Conservation (phyloP, 2,113 vertebrate species). For the Morone chrysops region DNA sequence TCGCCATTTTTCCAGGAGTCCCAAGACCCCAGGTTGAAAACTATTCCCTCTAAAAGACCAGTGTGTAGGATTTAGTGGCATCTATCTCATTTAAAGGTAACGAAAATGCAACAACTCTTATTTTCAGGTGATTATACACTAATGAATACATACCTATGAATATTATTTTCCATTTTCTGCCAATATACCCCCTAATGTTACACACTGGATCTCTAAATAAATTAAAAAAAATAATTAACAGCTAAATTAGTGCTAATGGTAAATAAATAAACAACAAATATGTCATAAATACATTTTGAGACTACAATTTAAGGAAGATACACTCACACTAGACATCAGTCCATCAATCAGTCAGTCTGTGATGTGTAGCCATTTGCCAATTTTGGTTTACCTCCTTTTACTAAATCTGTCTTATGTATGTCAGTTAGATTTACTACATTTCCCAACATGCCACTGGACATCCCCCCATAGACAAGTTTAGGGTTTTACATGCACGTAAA, state of each 20-base stretch:
- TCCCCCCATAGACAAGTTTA: not conserved
- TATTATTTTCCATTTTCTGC: no score
- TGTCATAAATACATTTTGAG: not conserved
- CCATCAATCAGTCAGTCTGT: not conserved
- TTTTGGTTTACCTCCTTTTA: not conserved
- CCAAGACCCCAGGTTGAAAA: no score
- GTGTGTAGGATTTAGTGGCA: no score
- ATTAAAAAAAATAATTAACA: not conserved
- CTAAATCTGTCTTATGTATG: not conserved
- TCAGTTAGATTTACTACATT: constrained; percentile 25
- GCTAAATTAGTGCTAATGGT: not conserved
- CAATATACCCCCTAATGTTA: not conserved
- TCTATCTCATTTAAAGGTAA: no score
- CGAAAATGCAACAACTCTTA: no score
- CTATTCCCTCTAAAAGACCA: no score
- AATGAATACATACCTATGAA: no score
- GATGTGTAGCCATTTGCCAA: not conserved
- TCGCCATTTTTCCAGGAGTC: no score
- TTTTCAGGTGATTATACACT: no score
- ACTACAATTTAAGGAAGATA: not conserved
- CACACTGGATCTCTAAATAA: no score
- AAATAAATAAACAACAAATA: not conserved
- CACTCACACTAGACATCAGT: no score
- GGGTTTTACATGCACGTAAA: not conserved
- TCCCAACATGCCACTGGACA: constrained; percentile 27